Percentiles rank a stretch among this genome's conserved stretches.
Evolutionary conservation across 1,140 invertebrate genomes (phyloP).

Genomic region (Pomacea maculata): DNA sequence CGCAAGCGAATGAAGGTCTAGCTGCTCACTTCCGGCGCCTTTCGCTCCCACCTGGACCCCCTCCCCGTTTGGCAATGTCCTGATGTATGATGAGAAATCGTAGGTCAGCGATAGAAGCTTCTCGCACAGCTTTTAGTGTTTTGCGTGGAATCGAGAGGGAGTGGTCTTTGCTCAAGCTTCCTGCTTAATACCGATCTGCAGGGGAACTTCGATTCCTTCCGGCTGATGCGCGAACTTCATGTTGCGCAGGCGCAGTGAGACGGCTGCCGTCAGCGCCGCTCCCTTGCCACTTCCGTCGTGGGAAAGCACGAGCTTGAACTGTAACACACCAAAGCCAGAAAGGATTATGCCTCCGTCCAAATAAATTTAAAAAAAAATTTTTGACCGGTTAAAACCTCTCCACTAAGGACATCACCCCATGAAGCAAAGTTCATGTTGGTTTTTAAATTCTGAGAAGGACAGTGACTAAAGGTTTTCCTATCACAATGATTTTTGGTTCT

Average conservation of each 20-base stretch:
- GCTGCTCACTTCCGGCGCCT: background rate
- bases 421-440: too few relatives aligned
- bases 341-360: background rate
- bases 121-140: background rate
- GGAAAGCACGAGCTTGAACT: constrained; percentile 96
- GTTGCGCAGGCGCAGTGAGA: constrained; percentile 70
- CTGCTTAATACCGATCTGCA: constrained; percentile 16
- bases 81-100: background rate
- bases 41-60: background rate
- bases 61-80: background rate
- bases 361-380: too few relatives aligned
- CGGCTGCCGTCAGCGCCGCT: constrained; percentile 95
- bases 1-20: too few relatives aligned
- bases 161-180: background rate
- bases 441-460: too few relatives aligned
- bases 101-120: background rate
- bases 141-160: background rate
- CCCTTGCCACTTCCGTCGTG: constrained; percentile 99
- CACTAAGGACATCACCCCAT: too few relatives aligned
- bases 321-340: constrained; percentile 50
- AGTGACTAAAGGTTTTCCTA: background rate
- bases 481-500: background rate
- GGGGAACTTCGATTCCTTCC: background rate
- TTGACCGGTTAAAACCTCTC: too few relatives aligned
- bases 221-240: constrained; percentile 3